Evolutionary conservation across 2,113 vertebrate genomes (phyloP).

Genomic region (Fulica atra): DNA sequence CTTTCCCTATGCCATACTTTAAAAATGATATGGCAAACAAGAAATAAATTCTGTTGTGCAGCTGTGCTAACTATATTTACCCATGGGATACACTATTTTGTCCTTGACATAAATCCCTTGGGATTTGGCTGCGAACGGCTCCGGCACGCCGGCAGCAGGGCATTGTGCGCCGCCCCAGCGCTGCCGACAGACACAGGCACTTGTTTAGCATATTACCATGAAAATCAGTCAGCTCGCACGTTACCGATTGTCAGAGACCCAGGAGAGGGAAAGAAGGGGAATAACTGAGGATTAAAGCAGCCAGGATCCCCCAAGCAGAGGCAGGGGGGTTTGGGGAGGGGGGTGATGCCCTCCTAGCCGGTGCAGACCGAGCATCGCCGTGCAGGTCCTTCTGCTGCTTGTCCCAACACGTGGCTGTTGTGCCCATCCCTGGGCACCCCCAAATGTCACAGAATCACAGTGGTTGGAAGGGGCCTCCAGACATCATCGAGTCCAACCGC

Average conservation of each 20-base stretch:
- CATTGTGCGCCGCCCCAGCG: not conserved
- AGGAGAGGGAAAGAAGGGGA: conserved; percentile 14
- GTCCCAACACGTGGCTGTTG: fast-evolving
- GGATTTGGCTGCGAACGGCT: conserved; percentile 61
- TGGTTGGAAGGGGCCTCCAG: no score
- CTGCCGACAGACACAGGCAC: not conserved
- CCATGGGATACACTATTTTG: conserved; percentile 77
- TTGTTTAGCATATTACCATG: conserved; percentile 46
- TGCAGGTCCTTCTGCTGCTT: not conserved
- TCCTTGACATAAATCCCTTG: conserved; percentile 75
- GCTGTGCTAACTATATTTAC: conserved; percentile 75
- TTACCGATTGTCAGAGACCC: conserved; percentile 12
- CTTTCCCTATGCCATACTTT: conserved; percentile 78
- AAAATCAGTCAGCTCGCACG: conserved; percentile 37
- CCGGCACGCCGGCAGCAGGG: conserved; percentile 27
- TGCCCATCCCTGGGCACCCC: not conserved
- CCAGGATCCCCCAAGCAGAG: conserved; percentile 22
- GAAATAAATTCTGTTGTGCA: conserved; percentile 81
- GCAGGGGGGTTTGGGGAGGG: not conserved
- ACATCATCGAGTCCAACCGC: no score
- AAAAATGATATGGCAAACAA: conserved; percentile 81
- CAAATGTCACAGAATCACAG: not conserved
- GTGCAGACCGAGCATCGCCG: not conserved
- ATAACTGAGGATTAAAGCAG: not conserved
- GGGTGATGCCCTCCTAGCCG: not conserved